These are phyloP conservation scores for Lithosia quadra DNA, from an alignment of 2,888 invertebrate genomes.

Conservation along the genomic window DNA sequence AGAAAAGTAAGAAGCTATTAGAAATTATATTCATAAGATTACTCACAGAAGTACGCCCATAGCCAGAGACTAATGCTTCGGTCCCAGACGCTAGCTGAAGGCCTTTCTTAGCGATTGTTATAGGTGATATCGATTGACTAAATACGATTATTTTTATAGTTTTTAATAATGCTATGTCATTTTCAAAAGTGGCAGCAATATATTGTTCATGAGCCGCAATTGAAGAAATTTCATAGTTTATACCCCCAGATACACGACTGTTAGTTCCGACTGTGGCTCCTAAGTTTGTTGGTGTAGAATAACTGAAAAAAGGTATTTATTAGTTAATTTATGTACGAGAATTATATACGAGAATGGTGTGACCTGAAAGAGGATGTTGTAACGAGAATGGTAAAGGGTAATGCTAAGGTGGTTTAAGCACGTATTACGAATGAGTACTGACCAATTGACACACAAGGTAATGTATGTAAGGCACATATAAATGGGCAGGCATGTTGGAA, in stretches of 20 bases:
- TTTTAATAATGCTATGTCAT: constrained; percentile 75
- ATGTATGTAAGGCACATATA: too few relatives aligned
- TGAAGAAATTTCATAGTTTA: constrained; percentile 60
- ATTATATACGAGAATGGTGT: neutral
- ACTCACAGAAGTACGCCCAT: constrained; percentile 70
- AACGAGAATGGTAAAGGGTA: too few relatives aligned
- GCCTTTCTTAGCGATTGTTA: constrained; percentile 61
- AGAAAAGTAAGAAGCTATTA: neutral
- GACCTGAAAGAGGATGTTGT: too few relatives aligned
- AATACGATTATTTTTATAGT: constrained; percentile 64
- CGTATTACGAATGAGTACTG: too few relatives aligned
- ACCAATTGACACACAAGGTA: too few relatives aligned
- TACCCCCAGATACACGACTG: constrained; percentile 68
- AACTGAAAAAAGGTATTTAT: constrained; percentile 56
- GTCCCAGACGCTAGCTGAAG: constrained; percentile 63
- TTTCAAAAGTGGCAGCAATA: constrained; percentile 61
- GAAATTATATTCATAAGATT: neutral
- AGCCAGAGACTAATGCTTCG: constrained; percentile 78
- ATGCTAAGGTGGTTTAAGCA: too few relatives aligned
- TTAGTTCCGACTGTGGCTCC: constrained; percentile 71
- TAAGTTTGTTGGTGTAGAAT: constrained; percentile 57
- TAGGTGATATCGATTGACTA: constrained; percentile 56
- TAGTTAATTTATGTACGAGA: neutral
- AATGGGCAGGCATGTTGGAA: too few relatives aligned
- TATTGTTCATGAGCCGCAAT: constrained; percentile 69